Conservation (phyloP, 2,797 vertebrate genomes). For the Mormyrops boulengeri region DNA sequence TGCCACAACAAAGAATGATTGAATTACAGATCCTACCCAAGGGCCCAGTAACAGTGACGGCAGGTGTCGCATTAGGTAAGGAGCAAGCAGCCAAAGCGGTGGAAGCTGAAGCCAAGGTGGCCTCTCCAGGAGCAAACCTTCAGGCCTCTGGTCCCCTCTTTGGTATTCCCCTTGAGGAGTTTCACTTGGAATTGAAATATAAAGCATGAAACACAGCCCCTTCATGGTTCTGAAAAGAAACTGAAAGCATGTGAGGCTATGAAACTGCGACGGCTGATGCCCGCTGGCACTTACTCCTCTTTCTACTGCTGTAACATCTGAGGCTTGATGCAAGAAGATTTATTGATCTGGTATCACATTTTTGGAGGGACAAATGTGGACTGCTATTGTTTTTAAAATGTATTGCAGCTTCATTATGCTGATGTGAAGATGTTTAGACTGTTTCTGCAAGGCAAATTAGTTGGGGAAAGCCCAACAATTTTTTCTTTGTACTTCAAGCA, state of each 20-base stretch:
- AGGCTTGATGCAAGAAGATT: background rate
- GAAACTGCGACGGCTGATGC: background rate
- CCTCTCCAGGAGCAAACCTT: background rate
- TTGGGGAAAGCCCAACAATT: background rate
- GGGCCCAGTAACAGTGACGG: background rate
- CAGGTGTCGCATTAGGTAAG: background rate
- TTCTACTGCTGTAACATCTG: background rate
- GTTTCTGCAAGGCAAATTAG: background rate
- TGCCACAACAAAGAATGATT: background rate
- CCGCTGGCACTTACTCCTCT: background rate
- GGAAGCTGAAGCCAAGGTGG: background rate
- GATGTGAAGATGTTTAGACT: background rate
- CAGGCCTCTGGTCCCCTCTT: background rate
- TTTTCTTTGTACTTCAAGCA: background rate
- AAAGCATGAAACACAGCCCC: background rate
- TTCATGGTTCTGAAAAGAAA: background rate
- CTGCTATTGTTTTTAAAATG: background rate
- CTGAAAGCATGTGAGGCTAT: background rate
- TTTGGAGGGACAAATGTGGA: background rate
- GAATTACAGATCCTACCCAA: background rate
- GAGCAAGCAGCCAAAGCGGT: background rate
- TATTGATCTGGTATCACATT: background rate
- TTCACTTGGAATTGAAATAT: background rate
- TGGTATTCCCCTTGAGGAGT: background rate
- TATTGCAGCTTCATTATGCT: background rate